Evolutionary conservation across 2,888 invertebrate genomes (phyloP).

Genomic region (Heteropelma amictum): DNA sequence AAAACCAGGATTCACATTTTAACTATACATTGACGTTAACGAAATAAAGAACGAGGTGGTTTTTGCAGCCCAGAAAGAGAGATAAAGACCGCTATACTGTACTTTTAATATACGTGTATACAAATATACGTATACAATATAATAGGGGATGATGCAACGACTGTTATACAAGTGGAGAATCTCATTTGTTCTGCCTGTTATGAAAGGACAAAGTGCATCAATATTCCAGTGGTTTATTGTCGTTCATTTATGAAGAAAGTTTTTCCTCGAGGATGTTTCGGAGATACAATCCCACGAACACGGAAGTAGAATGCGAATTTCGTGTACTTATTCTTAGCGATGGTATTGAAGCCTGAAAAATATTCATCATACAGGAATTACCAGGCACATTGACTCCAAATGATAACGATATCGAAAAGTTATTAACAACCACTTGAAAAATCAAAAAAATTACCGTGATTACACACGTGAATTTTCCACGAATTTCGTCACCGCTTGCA

Average conservation of each 20-base stretch:
- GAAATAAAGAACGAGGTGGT: neutral
- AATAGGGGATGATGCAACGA: slow-evolving; percentile 26
- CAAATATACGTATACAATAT: neutral
- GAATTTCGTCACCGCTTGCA: too few species aligned
- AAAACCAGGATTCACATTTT: slow-evolving; percentile 44
- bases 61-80: neutral
- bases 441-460: too few species aligned
- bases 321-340: too few species aligned
- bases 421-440: too few species aligned
- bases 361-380: too few species aligned
- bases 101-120: neutral
- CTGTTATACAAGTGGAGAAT: slow-evolving; percentile 30
- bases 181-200: slow-evolving; percentile 42
- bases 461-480: too few species aligned
- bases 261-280: too few species aligned
- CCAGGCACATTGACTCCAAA: too few species aligned
- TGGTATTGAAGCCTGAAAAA: neutral
- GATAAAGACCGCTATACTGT: neutral
- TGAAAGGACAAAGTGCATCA: slow-evolving; percentile 37
- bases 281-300: too few species aligned
- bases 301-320: too few species aligned
- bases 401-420: too few species aligned
- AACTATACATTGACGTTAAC: neutral
- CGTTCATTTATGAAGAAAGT: neutral
- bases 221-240: slow-evolving; percentile 8